Evolutionary conservation across 2,113 vertebrate species (phyloP).

Genomic region (Solea solea): DNA sequence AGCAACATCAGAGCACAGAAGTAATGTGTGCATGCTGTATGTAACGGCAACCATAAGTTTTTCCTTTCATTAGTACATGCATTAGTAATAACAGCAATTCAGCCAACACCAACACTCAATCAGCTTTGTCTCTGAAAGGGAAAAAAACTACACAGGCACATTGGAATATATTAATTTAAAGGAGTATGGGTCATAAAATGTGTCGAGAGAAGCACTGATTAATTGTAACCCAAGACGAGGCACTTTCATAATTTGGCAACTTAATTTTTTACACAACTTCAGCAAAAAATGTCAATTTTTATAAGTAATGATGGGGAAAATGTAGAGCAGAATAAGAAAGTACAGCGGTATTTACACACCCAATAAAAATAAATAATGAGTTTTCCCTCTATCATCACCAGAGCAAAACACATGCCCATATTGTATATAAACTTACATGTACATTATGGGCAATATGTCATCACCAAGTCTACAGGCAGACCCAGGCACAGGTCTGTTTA

Average conservation of each 20-base stretch:
- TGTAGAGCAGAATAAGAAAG: neutral
- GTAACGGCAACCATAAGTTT: neutral
- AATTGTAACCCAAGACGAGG: neutral
- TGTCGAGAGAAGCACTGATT: slow-evolving; percentile 2
- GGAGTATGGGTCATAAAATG: neutral
- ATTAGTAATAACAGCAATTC: slow-evolving; percentile 3
- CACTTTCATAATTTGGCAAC: neutral
- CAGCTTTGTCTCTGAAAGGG: neutral
- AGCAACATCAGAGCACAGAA: neutral
- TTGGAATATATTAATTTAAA: neutral
- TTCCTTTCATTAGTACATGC: neutral
- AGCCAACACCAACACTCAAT: neutral
- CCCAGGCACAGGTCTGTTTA: slow-evolving; percentile 35
- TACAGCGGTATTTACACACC: neutral
- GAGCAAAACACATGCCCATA: neutral
- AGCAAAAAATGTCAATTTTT: neutral
- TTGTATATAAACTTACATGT: neutral
- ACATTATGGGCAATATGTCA: slow-evolving; percentile 4
- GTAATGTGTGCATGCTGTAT: neutral
- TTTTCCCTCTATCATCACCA: slow-evolving; percentile 2
- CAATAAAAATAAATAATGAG: slow-evolving; percentile 21
- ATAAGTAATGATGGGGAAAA: slow-evolving; percentile 11
- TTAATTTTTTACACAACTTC: neutral
- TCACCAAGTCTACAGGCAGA: neutral
- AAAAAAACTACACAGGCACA: neutral